Evolutionary conservation across 1,140 invertebrate species (phyloP).

Genomic region (Papilio aristodemus): DNA sequence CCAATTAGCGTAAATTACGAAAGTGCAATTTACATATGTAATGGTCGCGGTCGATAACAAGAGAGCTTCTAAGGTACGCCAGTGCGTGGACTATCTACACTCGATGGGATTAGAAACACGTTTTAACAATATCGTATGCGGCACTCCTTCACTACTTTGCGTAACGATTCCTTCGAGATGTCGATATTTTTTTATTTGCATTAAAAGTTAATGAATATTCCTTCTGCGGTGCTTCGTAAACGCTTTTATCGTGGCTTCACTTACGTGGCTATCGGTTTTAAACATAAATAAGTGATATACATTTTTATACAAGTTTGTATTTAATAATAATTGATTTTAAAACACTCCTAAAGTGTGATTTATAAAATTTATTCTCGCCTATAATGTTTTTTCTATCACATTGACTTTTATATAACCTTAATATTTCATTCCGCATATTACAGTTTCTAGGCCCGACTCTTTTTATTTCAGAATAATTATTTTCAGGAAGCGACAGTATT

Average conservation of each 20-base stretch:
- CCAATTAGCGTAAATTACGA: slow-evolving; percentile 28
- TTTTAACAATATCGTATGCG: slow-evolving; percentile 26
- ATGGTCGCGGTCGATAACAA: slow-evolving; percentile 25
- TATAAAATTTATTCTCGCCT: background rate
- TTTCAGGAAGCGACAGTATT: too few species aligned
- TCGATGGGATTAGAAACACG: slow-evolving; percentile 21
- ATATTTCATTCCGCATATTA: too few species aligned
- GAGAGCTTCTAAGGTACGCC: slow-evolving; percentile 27
- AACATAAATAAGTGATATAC: too few species aligned
- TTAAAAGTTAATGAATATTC: slow-evolving; percentile 19
- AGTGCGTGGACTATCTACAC: slow-evolving; percentile 6
- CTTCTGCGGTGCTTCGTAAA: background rate
- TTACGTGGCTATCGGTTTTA: background rate
- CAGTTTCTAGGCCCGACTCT: too few species aligned
- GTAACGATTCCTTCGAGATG: background rate
- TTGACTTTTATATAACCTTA: background rate
- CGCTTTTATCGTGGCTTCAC: background rate
- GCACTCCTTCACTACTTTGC: slow-evolving; percentile 13
- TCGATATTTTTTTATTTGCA: slow-evolving; percentile 10
- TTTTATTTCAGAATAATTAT: too few species aligned
- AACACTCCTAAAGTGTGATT: background rate
- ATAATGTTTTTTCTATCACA: background rate
- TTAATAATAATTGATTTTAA: too few species aligned
- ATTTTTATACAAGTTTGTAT: too few species aligned
- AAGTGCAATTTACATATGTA: slow-evolving; percentile 32